Evolutionary conservation across 2,113 vertebrate genomes (phyloP).

Genomic region (Ellobius talpinus): DNA sequence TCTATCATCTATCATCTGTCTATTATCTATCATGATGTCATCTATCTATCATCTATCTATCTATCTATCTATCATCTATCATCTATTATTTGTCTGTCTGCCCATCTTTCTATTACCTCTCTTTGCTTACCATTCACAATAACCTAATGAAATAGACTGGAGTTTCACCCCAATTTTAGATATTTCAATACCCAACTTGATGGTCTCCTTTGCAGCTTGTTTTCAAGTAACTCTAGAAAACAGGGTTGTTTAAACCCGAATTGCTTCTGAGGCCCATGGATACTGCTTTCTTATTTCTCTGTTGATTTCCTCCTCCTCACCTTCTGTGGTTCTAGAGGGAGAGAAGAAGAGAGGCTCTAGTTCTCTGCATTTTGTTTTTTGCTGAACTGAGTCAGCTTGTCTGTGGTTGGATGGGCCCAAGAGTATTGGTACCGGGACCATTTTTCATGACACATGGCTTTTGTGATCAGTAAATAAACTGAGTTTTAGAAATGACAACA

Average conservation of each 20-base stretch:
- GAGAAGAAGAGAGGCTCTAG: neutral
- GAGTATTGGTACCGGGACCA: neutral
- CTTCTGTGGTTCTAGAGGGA: neutral
- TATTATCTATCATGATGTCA: neutral
- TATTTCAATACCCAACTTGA: neutral
- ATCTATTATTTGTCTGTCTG: neutral
- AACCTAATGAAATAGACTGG: neutral
- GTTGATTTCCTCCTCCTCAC: neutral
- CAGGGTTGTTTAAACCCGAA: neutral
- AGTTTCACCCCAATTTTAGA: neutral
- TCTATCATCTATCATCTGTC: neutral
- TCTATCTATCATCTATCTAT: too few species aligned
- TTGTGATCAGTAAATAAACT: slow-evolving; percentile 23
- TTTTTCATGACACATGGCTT: slow-evolving; percentile 19
- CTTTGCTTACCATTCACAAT: neutral
- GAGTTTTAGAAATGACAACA: slow-evolving; percentile 46
- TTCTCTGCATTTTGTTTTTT: neutral
- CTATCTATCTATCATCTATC: neutral
- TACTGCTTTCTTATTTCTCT: neutral
- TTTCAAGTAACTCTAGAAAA: neutral
- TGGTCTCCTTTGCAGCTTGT: neutral
- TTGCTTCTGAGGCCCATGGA: neutral
- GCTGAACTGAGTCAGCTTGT: neutral
- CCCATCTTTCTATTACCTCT: neutral
- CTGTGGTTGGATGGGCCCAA: neutral